A percentile compares a stretch with the other conserved stretches of the same genome.
phyloP scores from a whole-genome alignment of 1,140 invertebrate species.

The Solenopsis invicta region DNA sequence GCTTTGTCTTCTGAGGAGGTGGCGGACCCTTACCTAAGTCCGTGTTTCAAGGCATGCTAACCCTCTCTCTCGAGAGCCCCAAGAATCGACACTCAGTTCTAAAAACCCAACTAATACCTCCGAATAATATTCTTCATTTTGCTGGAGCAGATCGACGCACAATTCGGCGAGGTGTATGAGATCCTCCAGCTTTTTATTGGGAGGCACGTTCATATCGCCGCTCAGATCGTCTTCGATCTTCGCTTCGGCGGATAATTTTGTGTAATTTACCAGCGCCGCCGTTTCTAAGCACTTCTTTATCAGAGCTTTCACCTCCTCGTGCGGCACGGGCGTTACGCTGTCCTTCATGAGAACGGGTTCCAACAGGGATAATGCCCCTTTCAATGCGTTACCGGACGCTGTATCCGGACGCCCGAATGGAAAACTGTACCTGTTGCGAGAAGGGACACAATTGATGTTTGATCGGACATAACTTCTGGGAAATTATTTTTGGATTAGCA shows the following conservation, averaged over 20 bases:
- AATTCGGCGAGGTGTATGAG: conserved; percentile 98
- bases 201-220: conserved; percentile 93
- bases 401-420: conserved; percentile 98
- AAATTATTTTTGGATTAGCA: neutral
- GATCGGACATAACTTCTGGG: neutral
- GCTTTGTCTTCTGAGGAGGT: conserved; percentile 83
- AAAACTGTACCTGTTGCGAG: conserved; percentile 94
- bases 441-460: neutral
- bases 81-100: conserved; percentile 83
- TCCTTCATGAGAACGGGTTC: conserved; percentile 99
- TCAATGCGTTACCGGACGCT: conserved; percentile 92
- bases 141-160: conserved; percentile 99
- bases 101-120: conserved; percentile 94
- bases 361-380: conserved; percentile 97
- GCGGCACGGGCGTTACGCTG: conserved; percentile 98
- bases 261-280: conserved; percentile 99
- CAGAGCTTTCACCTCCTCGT: conserved; percentile 97
- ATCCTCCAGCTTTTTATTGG: conserved; percentile 97
- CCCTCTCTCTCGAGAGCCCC: conserved; percentile 83
- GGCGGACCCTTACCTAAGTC: conserved; percentile 80
- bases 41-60: conserved; percentile 73
- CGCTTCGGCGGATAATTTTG: conserved; percentile 97
- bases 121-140: conserved; percentile 99
- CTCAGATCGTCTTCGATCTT: conserved; percentile 98
- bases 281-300: conserved; percentile 99